A percentile compares a stretch with the other conserved stretches of the same genome.
Conservation (phyloP, 2,888 invertebrate genomes). For the Parthenolecanium corni region DNA sequence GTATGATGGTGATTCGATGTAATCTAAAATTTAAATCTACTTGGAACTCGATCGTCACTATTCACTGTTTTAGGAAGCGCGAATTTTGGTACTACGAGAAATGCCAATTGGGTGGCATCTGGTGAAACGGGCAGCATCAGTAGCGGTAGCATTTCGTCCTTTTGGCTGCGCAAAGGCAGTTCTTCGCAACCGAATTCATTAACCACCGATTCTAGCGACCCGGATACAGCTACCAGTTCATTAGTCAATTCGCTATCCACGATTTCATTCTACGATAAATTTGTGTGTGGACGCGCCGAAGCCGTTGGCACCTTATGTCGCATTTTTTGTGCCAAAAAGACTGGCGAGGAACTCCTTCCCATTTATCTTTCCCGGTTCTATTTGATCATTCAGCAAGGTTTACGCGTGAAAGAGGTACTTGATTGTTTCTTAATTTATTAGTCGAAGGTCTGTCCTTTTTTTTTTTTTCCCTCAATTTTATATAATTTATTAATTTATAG, state of each 20-base stretch:
- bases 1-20: no score
- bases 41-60: no score
- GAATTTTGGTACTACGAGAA: background rate
- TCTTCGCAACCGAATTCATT: conserved; percentile 48
- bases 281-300: conserved; percentile 69
- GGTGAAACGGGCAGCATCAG: conserved; percentile 36
- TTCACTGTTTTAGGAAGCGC: conserved; percentile 41
- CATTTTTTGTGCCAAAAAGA: conserved; percentile 90
- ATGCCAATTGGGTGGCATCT: conserved; percentile 1
- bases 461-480: background rate
- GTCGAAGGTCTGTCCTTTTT: background rate
- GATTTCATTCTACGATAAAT: conserved; percentile 33
- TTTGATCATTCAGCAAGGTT: conserved; percentile 77
- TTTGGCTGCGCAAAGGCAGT: conserved; percentile 39
- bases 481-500: conserved; percentile 33
- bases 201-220: conserved; percentile 40
- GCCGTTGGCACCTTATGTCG: conserved; percentile 90
- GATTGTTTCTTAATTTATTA: background rate
- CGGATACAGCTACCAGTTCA: conserved; percentile 29
- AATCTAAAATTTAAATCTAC: no score
- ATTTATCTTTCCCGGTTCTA: conserved; percentile 90
- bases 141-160: conserved; percentile 29
- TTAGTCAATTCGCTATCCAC: conserved; percentile 29
- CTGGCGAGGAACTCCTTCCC: conserved; percentile 82
- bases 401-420: conserved; percentile 52